Evolutionary conservation across 1,140 invertebrate species (phyloP).

Genomic region (Pinna nobilis): DNA sequence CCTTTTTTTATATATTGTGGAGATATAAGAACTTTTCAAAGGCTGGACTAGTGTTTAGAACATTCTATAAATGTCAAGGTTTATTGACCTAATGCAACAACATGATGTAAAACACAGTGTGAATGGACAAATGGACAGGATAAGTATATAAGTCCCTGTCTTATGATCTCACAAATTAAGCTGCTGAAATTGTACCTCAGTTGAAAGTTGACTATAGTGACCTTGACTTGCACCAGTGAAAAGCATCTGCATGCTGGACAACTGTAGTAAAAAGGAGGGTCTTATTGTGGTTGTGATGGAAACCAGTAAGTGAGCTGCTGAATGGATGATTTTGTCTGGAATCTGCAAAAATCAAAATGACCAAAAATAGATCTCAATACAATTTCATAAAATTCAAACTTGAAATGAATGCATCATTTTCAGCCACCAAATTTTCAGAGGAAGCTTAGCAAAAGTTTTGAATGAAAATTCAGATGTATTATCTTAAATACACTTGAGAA

Average conservation of each 20-base stretch:
- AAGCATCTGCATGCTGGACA: slow-evolving; percentile 75
- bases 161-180: background rate
- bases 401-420: background rate
- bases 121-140: no score
- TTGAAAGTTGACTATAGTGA: slow-evolving; percentile 71
- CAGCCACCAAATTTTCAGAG: background rate
- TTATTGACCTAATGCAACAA: no score
- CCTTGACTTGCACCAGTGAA: slow-evolving; percentile 74
- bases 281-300: slow-evolving; percentile 79
- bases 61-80: no score
- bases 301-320: slow-evolving; percentile 79
- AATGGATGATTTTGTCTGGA: slow-evolving; percentile 78
- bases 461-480: no score
- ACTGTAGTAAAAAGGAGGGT: slow-evolving; percentile 77
- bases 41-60: no score
- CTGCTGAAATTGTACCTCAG: slow-evolving; percentile 68
- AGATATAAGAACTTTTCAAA: no score
- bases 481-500: no score
- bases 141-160: no score
- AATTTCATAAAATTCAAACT: background rate
- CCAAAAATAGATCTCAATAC: no score
- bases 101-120: no score
- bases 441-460: background rate
- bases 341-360: slow-evolving; percentile 52
- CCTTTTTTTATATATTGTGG: no score